Conservation (phyloP, 2,113 vertebrate species). For the Periophthalmodon schlosseri region DNA sequence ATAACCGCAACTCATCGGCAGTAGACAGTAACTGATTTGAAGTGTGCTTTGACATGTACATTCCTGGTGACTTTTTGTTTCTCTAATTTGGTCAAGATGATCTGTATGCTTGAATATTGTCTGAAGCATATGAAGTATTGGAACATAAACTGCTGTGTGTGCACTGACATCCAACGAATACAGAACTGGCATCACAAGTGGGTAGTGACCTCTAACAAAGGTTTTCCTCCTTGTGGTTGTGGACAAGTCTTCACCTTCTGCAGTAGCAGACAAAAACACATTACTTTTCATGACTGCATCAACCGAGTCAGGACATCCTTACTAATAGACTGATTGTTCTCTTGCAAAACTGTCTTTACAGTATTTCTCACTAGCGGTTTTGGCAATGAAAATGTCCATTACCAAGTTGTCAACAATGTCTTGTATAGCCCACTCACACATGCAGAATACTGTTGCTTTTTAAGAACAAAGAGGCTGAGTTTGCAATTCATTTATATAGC, state of each 20-base stretch:
- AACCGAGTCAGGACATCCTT: conserved; percentile 22
- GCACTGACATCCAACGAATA: no score
- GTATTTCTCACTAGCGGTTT: conserved; percentile 21
- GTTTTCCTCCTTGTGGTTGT: no score
- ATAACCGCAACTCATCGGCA: background rate
- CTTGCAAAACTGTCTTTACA: conserved; percentile 11
- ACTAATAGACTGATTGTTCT: conserved; percentile 20
- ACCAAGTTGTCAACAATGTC: background rate
- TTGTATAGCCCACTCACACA: background rate
- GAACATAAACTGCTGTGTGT: no score
- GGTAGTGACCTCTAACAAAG: no score
- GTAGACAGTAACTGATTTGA: background rate
- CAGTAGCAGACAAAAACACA: no score
- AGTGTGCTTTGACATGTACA: conserved; percentile 12
- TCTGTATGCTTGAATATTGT: conserved; percentile 39
- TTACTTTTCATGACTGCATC: no score
- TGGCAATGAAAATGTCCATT: background rate
- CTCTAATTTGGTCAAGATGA: conserved; percentile 29
- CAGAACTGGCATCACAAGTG: no score
- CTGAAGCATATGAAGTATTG: conserved; percentile 38
- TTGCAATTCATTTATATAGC: background rate
- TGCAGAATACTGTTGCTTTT: background rate
- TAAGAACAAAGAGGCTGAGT: background rate
- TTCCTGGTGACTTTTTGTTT: conserved; percentile 16
- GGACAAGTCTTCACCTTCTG: no score